phyloP scores from a whole-genome alignment of 2,888 invertebrate species.

The Chrysolina oricalcia region DNA sequence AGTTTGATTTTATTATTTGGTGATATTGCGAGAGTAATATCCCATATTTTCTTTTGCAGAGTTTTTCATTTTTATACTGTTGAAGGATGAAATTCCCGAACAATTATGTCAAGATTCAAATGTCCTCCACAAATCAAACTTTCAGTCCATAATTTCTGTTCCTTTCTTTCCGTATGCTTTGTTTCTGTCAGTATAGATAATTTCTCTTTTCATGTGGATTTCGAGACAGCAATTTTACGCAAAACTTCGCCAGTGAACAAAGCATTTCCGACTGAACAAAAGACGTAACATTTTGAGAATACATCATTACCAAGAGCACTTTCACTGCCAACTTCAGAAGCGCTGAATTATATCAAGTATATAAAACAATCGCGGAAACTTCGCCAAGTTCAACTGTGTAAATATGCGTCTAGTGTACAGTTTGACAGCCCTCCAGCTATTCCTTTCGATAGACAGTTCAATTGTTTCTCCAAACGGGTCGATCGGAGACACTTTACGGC shows the following conservation, averaged over 20 bases:
- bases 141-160: too few species aligned
- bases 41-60: too few species aligned
- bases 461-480: constrained; percentile 31
- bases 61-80: too few species aligned
- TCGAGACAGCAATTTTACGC: constrained; percentile 6
- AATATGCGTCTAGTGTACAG: constrained; percentile 53
- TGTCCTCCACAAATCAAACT: too few species aligned
- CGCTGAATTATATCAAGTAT: constrained; percentile 62
- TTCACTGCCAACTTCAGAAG: constrained; percentile 61
- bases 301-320: constrained; percentile 59
- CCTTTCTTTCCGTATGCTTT: too few species aligned
- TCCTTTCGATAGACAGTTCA: constrained; percentile 17
- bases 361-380: constrained; percentile 56
- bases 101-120: too few species aligned
- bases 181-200: too few species aligned
- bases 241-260: constrained; percentile 32
- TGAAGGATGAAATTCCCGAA: too few species aligned
- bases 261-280: constrained; percentile 51
- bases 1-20: too few species aligned
- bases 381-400: constrained; percentile 56
- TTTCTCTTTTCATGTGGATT: too few species aligned
- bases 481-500: constrained; percentile 61
- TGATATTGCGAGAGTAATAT: too few species aligned
- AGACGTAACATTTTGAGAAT: constrained; percentile 53
- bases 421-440: constrained; percentile 34